Evolutionary conservation across 1,140 invertebrate genomes (phyloP), one percentile per base, ranked within the genome.

Genomic region (Hyles vespertilio): DNA sequence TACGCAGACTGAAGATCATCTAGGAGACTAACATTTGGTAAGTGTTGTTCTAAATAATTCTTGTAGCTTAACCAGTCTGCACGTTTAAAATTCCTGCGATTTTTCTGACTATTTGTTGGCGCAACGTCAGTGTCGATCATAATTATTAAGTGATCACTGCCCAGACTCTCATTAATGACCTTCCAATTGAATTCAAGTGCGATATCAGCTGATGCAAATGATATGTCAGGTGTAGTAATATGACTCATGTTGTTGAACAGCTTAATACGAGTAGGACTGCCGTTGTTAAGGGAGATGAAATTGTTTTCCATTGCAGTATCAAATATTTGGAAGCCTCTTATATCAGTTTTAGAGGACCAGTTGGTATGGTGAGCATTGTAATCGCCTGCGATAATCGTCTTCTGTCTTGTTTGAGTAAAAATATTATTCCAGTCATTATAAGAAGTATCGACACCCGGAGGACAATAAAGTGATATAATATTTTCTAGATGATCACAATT

Each of bases 381-480:
- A 50, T 50, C 48, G 8, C 48, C 48, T 3, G 48, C 48, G 22
- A 50, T 50, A 12, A 50, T 12, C 3, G 48, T 50, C 12, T 50
- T 50, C 7, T 10, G 22, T 32, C n/a, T 12, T 32, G 8, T 12
- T 12, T 32, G 32, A 7, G 11, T 12, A 50, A 50, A 50, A 32
- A 50, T 11, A 11, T 50, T 8, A 50, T 50, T 12, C 48, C 48
- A 50, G 7, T 50, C 48, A 12, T 3, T 8, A 7, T 11, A 7
- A 22, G 10, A 32, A 8, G 48, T 50, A 32, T 22, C 6, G 12
- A 22, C 48, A 8, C n/a, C n/a, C 32, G 48, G 32, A 11, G 48
- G 12, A 50, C 48, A 50, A 22, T 50, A 50, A 7, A 50, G 7
- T 12, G 48, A 12, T 7, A 50, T 5, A 50, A 50, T 7, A 50